Evolutionary conservation across 2,113 vertebrate species (phyloP).

Genomic region (Lichenostomus cassidix): DNA sequence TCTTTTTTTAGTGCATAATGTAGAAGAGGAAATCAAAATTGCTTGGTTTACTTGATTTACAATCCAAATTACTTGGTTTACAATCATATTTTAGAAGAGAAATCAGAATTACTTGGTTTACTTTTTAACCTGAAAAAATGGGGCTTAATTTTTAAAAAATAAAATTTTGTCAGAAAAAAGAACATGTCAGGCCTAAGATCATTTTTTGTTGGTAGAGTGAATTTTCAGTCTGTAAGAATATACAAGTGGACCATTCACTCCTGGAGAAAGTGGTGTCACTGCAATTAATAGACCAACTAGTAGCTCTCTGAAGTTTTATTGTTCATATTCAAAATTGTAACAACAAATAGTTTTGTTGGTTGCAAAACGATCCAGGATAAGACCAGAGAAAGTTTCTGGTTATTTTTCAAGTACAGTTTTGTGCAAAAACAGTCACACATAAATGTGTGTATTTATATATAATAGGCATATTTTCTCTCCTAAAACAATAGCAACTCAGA

Average conservation of each 20-base stretch:
- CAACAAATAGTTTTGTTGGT: neutral
- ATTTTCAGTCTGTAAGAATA: neutral
- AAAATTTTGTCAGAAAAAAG: neutral
- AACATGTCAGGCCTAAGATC: rapidly evolving
- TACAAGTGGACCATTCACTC: neutral
- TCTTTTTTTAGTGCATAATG: neutral
- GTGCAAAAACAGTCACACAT: neutral
- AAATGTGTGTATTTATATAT: neutral
- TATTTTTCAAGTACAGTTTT: neutral
- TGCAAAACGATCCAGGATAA: neutral
- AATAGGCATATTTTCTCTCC: neutral
- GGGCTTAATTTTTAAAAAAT: neutral
- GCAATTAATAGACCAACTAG: neutral
- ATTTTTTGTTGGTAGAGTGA: neutral
- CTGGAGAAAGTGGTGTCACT: neutral
- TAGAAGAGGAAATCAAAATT: neutral
- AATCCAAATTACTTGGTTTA: no score
- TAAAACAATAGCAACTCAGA: neutral
- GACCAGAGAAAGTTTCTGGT: neutral
- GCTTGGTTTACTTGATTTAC: no score
- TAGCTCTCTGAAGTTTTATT: neutral
- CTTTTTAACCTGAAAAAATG: neutral
- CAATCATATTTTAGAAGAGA: neutral
- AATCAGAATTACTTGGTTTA: neutral
- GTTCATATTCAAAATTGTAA: neutral